Evolutionary conservation across 1,140 invertebrate genomes (phyloP).

Genomic region (Geopemphigus sp.): DNA sequence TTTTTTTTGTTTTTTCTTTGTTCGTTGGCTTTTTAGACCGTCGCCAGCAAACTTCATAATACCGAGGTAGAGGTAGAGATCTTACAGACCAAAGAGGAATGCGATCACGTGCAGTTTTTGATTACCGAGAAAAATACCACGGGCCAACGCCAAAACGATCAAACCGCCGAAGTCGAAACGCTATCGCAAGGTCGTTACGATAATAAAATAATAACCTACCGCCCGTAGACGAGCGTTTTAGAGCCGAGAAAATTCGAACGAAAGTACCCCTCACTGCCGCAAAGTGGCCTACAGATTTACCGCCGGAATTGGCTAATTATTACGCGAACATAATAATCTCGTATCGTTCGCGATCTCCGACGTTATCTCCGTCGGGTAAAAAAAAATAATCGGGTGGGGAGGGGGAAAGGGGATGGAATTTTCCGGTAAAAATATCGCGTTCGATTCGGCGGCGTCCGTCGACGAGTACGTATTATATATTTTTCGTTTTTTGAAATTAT

Average conservation of each 20-base stretch:
- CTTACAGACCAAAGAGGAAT: conserved; percentile 78
- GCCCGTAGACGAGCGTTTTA: background rate
- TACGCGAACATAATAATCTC: background rate
- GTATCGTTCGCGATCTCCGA: background rate
- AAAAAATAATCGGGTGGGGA: no score
- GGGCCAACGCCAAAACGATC: conserved; percentile 62
- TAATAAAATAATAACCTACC: background rate
- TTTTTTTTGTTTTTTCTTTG: background rate
- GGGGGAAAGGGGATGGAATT: no score
- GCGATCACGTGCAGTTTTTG: conserved; percentile 91
- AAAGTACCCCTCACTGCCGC: no score
- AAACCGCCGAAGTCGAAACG: conserved; percentile 70
- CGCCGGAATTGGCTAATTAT: background rate
- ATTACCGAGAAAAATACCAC: conserved; percentile 78
- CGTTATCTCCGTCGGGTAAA: no score
- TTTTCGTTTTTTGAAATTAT: no score
- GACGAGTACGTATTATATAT: no score
- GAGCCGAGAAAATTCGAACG: background rate
- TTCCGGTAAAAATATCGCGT: no score
- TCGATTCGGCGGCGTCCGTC: no score
- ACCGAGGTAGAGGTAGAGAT: conserved; percentile 89
- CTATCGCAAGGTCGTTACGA: conserved; percentile 63
- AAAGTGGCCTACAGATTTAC: no score
- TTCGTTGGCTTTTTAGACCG: conserved; percentile 64
- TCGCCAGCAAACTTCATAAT: conserved; percentile 85